Conservation (phyloP, 1,140 invertebrate genomes). For the Drosophila novamexicana region DNA sequence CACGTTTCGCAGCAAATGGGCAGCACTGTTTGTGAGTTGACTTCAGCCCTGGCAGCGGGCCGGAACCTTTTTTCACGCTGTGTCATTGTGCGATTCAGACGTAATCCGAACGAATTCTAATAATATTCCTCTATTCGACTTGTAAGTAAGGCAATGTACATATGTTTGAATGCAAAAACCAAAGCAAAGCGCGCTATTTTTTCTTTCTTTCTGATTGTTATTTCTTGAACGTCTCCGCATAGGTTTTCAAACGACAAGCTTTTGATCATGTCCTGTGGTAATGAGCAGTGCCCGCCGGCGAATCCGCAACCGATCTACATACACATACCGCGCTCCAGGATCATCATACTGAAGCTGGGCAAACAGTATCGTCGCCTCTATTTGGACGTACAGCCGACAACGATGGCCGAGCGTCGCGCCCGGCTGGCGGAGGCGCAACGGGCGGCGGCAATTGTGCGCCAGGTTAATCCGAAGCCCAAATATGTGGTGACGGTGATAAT, state of each 20-base stretch:
- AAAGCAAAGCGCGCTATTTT: background rate
- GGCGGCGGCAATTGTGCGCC: background rate
- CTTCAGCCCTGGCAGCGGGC: background rate
- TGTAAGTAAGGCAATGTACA: background rate
- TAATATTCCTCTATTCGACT: background rate
- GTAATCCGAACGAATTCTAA: background rate
- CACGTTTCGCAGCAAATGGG: background rate
- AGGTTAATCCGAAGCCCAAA: background rate
- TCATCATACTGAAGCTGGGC: background rate
- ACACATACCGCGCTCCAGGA: background rate
- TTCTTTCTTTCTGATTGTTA: background rate
- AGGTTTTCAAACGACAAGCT: no score
- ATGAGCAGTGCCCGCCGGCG: no score
- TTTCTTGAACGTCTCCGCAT: background rate
- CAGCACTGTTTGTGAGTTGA: background rate
- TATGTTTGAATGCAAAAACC: background rate
- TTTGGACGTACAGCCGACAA: background rate
- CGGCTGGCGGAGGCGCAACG: background rate
- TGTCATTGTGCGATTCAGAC: background rate
- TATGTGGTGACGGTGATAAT: slow-evolving; percentile 30
- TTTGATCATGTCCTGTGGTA: background rate
- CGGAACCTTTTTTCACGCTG: background rate
- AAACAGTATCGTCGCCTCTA: background rate
- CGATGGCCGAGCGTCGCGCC: background rate
- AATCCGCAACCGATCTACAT: background rate